Evolutionary conservation across 1,140 invertebrate species (phyloP).

Genomic region (Drosophila setifemur): DNA sequence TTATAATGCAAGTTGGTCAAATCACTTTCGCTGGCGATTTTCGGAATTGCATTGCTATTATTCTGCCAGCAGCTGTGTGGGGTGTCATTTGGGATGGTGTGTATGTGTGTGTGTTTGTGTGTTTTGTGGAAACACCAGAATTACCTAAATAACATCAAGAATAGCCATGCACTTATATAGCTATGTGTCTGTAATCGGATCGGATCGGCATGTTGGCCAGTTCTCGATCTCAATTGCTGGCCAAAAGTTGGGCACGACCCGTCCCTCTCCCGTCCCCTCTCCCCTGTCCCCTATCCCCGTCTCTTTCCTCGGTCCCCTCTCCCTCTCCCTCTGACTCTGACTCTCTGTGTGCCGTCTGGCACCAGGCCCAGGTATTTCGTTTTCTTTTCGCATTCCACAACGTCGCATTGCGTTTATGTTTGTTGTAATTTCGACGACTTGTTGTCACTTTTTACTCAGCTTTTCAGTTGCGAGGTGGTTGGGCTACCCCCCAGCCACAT

Average conservation of each 20-base stretch:
- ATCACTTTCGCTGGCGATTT: too few relatives aligned
- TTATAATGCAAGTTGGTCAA: too few relatives aligned
- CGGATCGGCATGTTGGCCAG: conserved; percentile 45
- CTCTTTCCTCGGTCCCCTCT: neutral
- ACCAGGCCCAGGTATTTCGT: conserved; percentile 38
- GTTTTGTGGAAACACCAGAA: conserved; percentile 57
- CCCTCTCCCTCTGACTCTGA: conserved; percentile 10
- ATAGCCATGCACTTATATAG: conserved; percentile 41
- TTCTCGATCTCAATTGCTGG: conserved; percentile 48
- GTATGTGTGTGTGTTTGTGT: neutral
- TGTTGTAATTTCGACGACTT: neutral
- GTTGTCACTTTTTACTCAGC: conserved; percentile 5
- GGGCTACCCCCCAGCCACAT: too few relatives aligned
- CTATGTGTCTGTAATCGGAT: conserved; percentile 38
- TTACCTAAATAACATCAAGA: conserved; percentile 53
- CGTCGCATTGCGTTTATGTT: conserved; percentile 38
- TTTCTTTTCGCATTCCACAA: conserved; percentile 75
- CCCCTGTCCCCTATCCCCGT: neutral
- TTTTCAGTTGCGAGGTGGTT: neutral
- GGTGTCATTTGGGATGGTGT: neutral
- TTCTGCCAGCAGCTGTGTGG: neutral
- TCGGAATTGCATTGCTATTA: too few relatives aligned
- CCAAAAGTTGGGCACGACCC: conserved; percentile 25
- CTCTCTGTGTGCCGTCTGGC: conserved; percentile 19
- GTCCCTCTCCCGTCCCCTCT: too few relatives aligned